Base-by-base conservation (phyloP, 2,888 invertebrate species). In the Acrobasis suavella region DNA sequence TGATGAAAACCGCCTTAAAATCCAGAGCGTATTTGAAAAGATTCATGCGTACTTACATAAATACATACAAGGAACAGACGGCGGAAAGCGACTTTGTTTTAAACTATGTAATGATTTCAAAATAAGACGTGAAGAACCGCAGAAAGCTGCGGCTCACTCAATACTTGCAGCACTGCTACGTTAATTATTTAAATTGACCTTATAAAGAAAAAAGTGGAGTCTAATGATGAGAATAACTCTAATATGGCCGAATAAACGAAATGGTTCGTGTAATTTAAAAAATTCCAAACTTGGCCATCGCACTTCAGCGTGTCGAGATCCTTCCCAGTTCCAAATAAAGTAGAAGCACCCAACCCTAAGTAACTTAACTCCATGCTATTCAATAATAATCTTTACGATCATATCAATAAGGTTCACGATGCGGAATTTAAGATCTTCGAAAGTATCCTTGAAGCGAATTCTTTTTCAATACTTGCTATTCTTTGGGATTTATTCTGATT, bases 331-430 rank as follows among this genome's bases (percentile, higher is more conserved):
- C 22, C 51, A 51, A 51, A 51, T 51, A 51, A 51, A 51, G 51
- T 51, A 51, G 17, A 51, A 51, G 51, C 51, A 22, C 51, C 51
- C 51, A n/a, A 51, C 17, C 51, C 17, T 51, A 51, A 51, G 51
- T 17, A 17, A 52, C 52, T 32, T 5, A 14, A 16, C 52, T 32
- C 32, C 12, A 14, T 0, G 32, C 32, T 8, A 37, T 12, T 39
- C 39, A 12, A 39, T 16, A 55, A 15, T 5, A 5, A 39, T 39
- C 55, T 15, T 39, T 54, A 54, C 15, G 2, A 2, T 22, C 22
- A 10, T 22, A 12, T 22, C 17, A 22, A 51, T 51, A 51, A 17
- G 51, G 10, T 22, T 22, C 51, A 51, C 17, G 10, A 51, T 17
- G 6, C 51, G 12, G 17, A 51, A 9, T 22, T 22, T 51, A 46